Base-by-base conservation (phyloP, 2,888 invertebrate genomes). In the Andrena flavipes region DNA sequence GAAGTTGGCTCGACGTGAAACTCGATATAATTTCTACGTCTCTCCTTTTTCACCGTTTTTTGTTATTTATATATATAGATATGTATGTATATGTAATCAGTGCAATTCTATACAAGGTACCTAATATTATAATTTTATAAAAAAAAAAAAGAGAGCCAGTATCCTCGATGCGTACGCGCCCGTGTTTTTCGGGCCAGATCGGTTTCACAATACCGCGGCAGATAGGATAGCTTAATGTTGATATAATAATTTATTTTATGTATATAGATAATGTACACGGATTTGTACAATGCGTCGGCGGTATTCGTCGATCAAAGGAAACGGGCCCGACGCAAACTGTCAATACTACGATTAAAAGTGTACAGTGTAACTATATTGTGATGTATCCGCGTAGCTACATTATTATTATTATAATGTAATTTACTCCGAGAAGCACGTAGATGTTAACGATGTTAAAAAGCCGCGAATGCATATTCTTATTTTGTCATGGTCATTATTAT, bases 351-450 rank as follows among this genome's bases (percentile, higher is more conserved):
- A 23, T 91, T 92, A 92, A 78, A 91, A 56, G 56, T 94, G 94
- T 94, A 94, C 94, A 94, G 93, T 94, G 93, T 94, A 94, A 93
- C 90, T 93, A 93, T 94, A 93, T 92, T 94, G 93, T 93, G 94
- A 94, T 93, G 93, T 93, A 92, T 92, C 92, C 93, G 90, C 91
- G 91, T 93, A 93, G 92, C 86, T 88, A 86, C 84, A 84, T 83
- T 82, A 84, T 83, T 56, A 56, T 56, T 26, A 56, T 56, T 56
- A 80, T 91, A 59, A 91, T 91, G 91, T 92, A 92, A 87, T 84
- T 86, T 87, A 79, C 83, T 84, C 62, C 80, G 80, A 78, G 63
- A 86, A 81, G 85, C 87, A 79, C 78, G 84, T 90, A 89, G 87
- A 82, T 77, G 56, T 80, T 88, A 87, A 87, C 82, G 83, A 85